Evolutionary conservation across 2,888 invertebrate species (phyloP).

Genomic region (Malachius bipustulatus): DNA sequence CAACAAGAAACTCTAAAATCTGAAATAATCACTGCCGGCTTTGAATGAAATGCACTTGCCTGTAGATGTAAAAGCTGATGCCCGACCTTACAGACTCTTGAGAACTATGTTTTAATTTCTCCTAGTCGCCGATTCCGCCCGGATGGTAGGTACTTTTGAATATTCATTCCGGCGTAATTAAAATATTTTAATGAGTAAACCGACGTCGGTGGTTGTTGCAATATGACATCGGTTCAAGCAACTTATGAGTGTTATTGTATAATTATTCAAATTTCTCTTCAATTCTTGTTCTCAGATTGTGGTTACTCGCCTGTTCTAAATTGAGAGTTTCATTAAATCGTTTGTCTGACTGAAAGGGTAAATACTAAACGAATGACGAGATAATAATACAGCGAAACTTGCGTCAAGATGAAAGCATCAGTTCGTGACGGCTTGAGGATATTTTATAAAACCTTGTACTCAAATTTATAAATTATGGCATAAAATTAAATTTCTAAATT

Average conservation of each 20-base stretch:
- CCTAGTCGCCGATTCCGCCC: background rate
- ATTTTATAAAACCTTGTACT: too few relatives aligned
- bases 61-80: too few relatives aligned
- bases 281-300: constrained; percentile 18
- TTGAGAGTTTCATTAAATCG: constrained; percentile 2
- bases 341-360: constrained; percentile 3
- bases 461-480: too few relatives aligned
- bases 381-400: too few relatives aligned
- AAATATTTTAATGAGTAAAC: constrained; percentile 36
- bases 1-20: too few relatives aligned
- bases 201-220: constrained; percentile 24
- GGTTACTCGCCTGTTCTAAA: constrained; percentile 1
- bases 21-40: too few relatives aligned
- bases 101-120: background rate
- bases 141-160: constrained; percentile 27
- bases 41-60: too few relatives aligned
- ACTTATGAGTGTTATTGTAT: constrained; percentile 31
- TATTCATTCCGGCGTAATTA: constrained; percentile 35
- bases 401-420: too few relatives aligned
- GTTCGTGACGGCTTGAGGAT: too few relatives aligned
- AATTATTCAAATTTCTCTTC: constrained; percentile 30
- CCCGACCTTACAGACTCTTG: too few relatives aligned
- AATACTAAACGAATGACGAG: too few relatives aligned
- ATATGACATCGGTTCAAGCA: constrained; percentile 24
- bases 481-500: too few relatives aligned